A percentile compares a stretch with the other conserved stretches of the same genome.
Conservation (phyloP, 2,113 vertebrate genomes). For the Myxocyprinus asiaticus region DNA sequence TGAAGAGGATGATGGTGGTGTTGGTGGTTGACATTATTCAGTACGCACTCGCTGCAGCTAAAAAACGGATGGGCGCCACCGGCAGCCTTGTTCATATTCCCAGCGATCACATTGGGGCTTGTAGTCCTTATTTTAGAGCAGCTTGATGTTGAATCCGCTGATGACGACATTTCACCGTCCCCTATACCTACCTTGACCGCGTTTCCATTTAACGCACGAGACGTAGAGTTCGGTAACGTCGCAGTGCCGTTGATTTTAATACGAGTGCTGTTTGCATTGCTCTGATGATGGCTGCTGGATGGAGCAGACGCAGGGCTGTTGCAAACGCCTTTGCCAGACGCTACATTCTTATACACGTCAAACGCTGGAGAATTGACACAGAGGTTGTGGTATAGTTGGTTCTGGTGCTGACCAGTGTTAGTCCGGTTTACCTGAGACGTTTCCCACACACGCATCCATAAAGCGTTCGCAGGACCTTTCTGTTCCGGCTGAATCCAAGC, state of each 20-base stretch:
- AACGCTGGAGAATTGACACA: slow-evolving; percentile 80
- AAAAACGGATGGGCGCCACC: slow-evolving; percentile 63
- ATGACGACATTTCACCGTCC: slow-evolving; percentile 75
- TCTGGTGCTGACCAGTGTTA: slow-evolving; percentile 71
- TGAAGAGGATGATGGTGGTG: slow-evolving; percentile 63
- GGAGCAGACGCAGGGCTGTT: slow-evolving; percentile 46
- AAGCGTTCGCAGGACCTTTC: slow-evolving; percentile 96
- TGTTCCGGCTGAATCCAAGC: slow-evolving; percentile 99
- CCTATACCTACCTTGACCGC: slow-evolving; percentile 25
- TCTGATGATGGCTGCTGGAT: slow-evolving; percentile 59
- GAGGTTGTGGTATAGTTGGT: slow-evolving; percentile 78
- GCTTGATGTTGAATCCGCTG: slow-evolving; percentile 75
- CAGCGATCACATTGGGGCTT: slow-evolving; percentile 51
- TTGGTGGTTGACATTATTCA: slow-evolving; percentile 72
- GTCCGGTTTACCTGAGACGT: slow-evolving; percentile 88
- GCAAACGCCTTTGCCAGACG: slow-evolving; percentile 61
- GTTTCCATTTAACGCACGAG: slow-evolving; percentile 47
- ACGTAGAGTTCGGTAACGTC: slow-evolving; percentile 55
- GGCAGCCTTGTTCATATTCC: slow-evolving; percentile 62
- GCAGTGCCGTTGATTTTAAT: slow-evolving; percentile 55
- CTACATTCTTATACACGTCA: slow-evolving; percentile 74
- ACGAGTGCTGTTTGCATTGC: slow-evolving; percentile 60
- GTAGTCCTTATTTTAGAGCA: slow-evolving; percentile 78
- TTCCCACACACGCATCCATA: slow-evolving; percentile 99
- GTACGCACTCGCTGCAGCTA: slow-evolving; percentile 70